Conservation (phyloP, 2,113 vertebrate species). For the Falcunculus frontatus region DNA sequence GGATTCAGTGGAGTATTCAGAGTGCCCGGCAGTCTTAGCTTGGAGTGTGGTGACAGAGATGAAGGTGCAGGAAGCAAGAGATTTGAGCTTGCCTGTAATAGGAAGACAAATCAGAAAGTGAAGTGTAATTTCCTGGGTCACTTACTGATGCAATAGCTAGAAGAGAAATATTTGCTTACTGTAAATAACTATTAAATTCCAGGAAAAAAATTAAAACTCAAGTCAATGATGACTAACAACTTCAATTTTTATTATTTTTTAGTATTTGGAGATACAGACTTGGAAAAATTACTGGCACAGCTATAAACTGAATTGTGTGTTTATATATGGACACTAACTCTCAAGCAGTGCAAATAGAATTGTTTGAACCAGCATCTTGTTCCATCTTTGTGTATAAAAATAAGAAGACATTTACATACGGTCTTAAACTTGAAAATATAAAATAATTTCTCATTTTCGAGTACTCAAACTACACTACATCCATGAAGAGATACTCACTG, state of each 20-base stretch:
- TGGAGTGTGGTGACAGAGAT: conserved; percentile 79
- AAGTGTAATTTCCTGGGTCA: conserved; percentile 69
- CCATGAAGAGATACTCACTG: background rate
- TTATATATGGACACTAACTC: background rate
- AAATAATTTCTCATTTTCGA: background rate
- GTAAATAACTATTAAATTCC: background rate
- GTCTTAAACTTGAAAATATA: background rate
- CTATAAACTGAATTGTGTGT: background rate
- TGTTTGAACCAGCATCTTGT: background rate
- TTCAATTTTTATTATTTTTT: background rate
- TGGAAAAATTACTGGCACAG: background rate
- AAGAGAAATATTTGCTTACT: conserved; percentile 53
- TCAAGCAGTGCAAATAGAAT: background rate
- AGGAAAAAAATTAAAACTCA: background rate
- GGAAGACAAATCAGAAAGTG: conserved; percentile 67
- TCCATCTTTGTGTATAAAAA: background rate
- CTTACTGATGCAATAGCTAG: conserved; percentile 61
- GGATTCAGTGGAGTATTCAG: conserved; percentile 68
- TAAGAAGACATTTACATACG: background rate
- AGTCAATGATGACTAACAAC: background rate
- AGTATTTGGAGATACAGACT: background rate
- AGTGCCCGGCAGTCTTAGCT: conserved; percentile 68
- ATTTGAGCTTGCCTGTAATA: conserved; percentile 80
- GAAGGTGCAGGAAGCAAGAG: conserved; percentile 78
- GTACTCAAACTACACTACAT: background rate